Evolutionary conservation across 1,140 invertebrate genomes (phyloP).

Genomic region (Bombus polaris): DNA sequence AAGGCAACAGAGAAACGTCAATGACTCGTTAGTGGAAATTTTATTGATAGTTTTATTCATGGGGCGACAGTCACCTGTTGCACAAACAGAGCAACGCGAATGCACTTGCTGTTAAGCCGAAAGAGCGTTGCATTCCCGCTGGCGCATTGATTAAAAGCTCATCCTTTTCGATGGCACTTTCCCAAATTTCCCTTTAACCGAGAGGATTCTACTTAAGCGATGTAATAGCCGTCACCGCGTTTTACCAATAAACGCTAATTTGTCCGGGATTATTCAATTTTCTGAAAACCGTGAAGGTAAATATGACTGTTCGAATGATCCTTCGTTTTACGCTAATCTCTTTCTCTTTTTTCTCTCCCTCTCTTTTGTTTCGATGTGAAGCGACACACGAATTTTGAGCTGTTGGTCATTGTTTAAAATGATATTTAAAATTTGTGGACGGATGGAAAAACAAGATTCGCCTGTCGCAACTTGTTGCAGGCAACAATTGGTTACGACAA

Average conservation of each 20-base stretch:
- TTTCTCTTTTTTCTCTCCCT: neutral
- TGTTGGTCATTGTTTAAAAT: neutral
- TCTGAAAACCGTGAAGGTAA: too few relatives aligned
- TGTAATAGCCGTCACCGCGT: too few relatives aligned
- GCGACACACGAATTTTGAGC: neutral
- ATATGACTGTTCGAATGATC: too few relatives aligned
- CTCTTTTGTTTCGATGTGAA: neutral
- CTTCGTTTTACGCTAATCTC: neutral
- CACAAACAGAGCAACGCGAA: slow-evolving; percentile 60
- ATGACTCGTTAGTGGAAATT: slow-evolving; percentile 64
- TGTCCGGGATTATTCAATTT: too few relatives aligned
- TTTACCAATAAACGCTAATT: too few relatives aligned
- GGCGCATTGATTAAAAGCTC: slow-evolving; percentile 31
- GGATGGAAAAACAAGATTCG: neutral
- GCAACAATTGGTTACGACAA: slow-evolving; percentile 2
- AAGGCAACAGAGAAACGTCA: slow-evolving; percentile 14
- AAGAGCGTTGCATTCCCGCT: slow-evolving; percentile 21
- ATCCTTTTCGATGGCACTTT: neutral
- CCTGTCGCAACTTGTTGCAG: slow-evolving; percentile 13
- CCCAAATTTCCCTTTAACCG: neutral
- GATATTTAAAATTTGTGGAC: neutral
- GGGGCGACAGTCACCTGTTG: slow-evolving; percentile 64
- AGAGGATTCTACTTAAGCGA: neutral
- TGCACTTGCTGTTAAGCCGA: slow-evolving; percentile 33
- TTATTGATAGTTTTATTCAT: slow-evolving; percentile 63